Percentiles rank a stretch among this genome's conserved stretches.
These are phyloP conservation scores for Parauchenoglanis punctatus DNA, from an alignment of 2,797 vertebrate species.

Conservation along the genomic window DNA sequence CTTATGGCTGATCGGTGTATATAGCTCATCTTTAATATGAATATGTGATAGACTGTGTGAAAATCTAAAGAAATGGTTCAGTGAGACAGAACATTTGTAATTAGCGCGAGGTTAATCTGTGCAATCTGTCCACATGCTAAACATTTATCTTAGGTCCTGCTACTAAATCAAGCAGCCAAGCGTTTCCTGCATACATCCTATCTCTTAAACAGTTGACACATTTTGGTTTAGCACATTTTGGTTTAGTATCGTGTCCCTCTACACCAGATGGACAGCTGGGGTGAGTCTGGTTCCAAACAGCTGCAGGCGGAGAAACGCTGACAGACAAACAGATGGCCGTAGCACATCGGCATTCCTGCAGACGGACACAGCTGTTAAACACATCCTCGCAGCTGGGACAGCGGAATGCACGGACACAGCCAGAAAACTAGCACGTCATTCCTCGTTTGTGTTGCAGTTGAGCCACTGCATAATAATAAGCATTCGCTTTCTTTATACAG, in stretches of 20 bases:
- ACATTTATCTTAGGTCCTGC: constrained; percentile 15
- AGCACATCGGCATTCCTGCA: constrained; percentile 31
- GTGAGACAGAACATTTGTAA: neutral
- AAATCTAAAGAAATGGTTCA: neutral
- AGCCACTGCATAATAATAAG: constrained; percentile 19
- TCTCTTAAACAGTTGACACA: constrained; percentile 24
- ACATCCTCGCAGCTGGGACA: constrained; percentile 34
- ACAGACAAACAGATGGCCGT: constrained; percentile 45
- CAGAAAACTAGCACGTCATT: neutral
- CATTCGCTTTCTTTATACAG: neutral
- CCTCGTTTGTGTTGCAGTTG: constrained; percentile 13
- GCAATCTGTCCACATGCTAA: constrained; percentile 1
- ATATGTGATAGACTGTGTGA: too few relatives aligned
- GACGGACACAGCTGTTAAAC: constrained; percentile 37
- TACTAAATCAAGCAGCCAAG: neutral
- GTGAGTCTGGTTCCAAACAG: constrained; percentile 28
- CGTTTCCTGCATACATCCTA: neutral
- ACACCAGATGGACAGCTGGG: constrained; percentile 45
- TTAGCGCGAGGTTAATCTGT: neutral
- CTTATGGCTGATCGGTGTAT: too few relatives aligned
- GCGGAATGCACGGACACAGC: neutral
- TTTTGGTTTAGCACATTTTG: constrained; percentile 18
- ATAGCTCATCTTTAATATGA: neutral
- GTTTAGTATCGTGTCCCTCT: constrained; percentile 11
- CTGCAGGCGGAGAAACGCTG: constrained; percentile 34